A percentile compares a stretch with the other conserved stretches of the same genome.
Evolutionary conservation across 2,797 vertebrate genomes (phyloP).

Genomic region (Chaunax sp.): DNA sequence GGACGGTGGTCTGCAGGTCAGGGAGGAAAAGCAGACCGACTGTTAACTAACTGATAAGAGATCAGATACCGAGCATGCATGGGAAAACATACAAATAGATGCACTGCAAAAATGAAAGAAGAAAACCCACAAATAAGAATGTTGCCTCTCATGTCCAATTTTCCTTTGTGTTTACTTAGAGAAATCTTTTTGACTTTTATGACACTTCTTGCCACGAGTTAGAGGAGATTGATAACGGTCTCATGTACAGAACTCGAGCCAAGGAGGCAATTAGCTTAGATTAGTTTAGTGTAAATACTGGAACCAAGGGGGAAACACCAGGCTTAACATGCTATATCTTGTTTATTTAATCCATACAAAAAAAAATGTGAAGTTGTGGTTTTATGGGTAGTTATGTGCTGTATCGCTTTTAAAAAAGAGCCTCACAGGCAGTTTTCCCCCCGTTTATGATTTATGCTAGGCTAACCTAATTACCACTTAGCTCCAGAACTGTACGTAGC

Average conservation of each 20-base stretch:
- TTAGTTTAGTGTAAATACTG: constrained; percentile 2
- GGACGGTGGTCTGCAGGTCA: constrained; percentile 20
- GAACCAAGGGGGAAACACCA: neutral
- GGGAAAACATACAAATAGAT: constrained; percentile 6
- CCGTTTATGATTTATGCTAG: neutral
- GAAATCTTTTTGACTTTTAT: too few relatives aligned
- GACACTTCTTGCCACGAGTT: neutral
- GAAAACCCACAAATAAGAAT: neutral
- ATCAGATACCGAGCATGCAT: neutral
- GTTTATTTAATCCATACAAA: neutral
- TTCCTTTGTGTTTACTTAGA: neutral
- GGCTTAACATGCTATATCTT: neutral
- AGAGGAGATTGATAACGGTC: neutral
- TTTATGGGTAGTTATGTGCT: neutral
- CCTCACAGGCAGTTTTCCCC: too few relatives aligned
- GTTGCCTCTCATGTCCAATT: neutral
- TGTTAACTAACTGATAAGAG: neutral
- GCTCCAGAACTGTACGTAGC: neutral
- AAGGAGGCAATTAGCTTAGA: neutral
- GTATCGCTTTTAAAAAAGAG: neutral
- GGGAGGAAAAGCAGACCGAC: neutral
- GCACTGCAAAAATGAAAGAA: neutral
- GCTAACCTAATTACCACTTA: neutral
- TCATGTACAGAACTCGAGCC: neutral
- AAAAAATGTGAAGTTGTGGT: neutral